These are phyloP conservation scores for Drosophila arizonae DNA, from an alignment of 1,140 invertebrate genomes.

Conservation along the genomic window DNA sequence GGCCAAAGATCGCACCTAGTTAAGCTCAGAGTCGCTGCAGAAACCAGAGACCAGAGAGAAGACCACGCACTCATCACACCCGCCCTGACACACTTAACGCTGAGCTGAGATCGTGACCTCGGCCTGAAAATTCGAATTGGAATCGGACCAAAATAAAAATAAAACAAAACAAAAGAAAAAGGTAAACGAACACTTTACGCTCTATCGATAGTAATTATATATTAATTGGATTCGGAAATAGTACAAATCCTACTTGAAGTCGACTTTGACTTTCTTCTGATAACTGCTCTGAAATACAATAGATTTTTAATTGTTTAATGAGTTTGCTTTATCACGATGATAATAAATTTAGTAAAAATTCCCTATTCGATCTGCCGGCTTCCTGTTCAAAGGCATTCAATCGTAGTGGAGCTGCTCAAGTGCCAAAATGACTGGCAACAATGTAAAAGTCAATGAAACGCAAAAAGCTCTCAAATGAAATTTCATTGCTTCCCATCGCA, in stretches of 20 bases:
- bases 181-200: neutral
- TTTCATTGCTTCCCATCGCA: constrained; percentile 19
- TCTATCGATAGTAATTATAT: neutral
- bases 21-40: neutral
- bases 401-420: too few relatives aligned
- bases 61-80: constrained; percentile 66
- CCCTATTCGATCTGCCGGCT: neutral
- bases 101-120: constrained; percentile 62
- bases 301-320: neutral
- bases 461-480: constrained; percentile 21
- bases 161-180: constrained; percentile 41
- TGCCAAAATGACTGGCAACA: constrained; percentile 27
- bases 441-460: constrained; percentile 34
- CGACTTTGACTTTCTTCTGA: too few relatives aligned
- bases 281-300: neutral
- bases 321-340: constrained; percentile 8
- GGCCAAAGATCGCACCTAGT: constrained; percentile 7
- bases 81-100: constrained; percentile 64
- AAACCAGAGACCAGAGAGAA: constrained; percentile 10
- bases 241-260: neutral
- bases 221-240: neutral
- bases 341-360: neutral
- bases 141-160: constrained; percentile 44
- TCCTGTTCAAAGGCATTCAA: constrained; percentile 4
- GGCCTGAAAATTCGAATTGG: constrained; percentile 23